Evolutionary conservation across 1,140 invertebrate species (phyloP).

Genomic region (Macrotrachela quadricornifera): DNA sequence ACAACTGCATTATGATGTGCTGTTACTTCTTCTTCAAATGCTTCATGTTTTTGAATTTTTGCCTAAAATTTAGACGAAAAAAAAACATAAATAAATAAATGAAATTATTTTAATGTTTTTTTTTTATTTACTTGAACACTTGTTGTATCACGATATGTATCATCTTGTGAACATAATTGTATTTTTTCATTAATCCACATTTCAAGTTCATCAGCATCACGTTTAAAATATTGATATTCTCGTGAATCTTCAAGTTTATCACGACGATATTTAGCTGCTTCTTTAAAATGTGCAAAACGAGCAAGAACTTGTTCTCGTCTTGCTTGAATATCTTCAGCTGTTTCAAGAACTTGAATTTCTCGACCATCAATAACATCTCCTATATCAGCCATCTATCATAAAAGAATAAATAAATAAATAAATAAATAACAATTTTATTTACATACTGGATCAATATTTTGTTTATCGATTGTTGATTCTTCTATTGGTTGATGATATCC

Average conservation of each 20-base stretch:
- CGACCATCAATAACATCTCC: background rate
- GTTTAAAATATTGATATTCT: constrained; percentile 88
- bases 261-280: constrained; percentile 68
- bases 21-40: constrained; percentile 93
- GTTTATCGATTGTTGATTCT: too few species aligned
- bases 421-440: too few species aligned
- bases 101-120: background rate
- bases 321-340: constrained; percentile 91
- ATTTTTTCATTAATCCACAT: constrained; percentile 97
- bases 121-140: background rate
- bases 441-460: too few species aligned
- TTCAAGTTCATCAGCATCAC: constrained; percentile 94
- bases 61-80: constrained; percentile 43
- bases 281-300: constrained; percentile 73
- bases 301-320: constrained; percentile 33
- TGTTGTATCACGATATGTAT: background rate
- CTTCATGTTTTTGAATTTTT: constrained; percentile 98
- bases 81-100: constrained; percentile 9
- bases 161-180: constrained; percentile 76
- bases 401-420: background rate
- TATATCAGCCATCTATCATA: background rate
- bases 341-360: constrained; percentile 92
- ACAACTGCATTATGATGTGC: constrained; percentile 96
- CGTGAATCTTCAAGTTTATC: constrained; percentile 93
- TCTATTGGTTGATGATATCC: too few species aligned